A percentile compares a stretch with the other conserved stretches of the same genome.
Evolutionary conservation across 92 coral and sea anemone genomes (phyloP).

Genomic region (Epizoanthus scotinus): DNA sequence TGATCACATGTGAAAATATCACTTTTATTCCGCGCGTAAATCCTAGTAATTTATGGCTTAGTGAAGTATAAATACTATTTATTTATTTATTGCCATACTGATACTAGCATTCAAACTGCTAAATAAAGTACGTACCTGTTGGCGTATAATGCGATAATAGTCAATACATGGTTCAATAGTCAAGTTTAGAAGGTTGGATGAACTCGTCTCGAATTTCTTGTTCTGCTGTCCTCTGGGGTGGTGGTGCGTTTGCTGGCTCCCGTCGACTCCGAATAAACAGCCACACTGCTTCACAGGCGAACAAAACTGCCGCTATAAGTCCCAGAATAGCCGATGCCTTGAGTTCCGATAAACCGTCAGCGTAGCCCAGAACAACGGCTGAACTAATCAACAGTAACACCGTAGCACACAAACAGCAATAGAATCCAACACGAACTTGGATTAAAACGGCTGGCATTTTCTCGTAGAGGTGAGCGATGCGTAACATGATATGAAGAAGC

Average conservation of each 20-base stretch:
- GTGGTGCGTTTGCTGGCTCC: constrained; percentile 17
- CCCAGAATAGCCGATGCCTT: constrained; percentile 79
- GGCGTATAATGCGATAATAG: not conserved
- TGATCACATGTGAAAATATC: too few species aligned
- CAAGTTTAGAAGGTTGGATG: constrained; percentile 43
- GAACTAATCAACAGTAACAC: constrained; percentile 71
- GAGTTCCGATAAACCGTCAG: not conserved
- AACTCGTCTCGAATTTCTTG: constrained; percentile 59
- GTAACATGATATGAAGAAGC: constrained; percentile 76
- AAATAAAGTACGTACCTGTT: constrained; percentile 2
- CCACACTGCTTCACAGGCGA: constrained; percentile 68
- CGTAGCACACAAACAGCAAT: constrained; percentile 60
- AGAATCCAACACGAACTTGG: constrained; percentile 69
- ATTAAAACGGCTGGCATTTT: constrained; percentile 76
- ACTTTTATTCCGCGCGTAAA: too few species aligned
- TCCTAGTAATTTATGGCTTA: too few species aligned
- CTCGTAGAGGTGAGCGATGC: constrained; percentile 81
- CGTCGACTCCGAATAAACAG: constrained; percentile 66
- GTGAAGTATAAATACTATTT: too few species aligned
- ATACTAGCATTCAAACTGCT: too few species aligned
- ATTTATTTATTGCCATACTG: too few species aligned
- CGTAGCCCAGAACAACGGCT: constrained; percentile 63
- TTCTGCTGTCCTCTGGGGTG: constrained; percentile 31
- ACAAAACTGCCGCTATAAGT: constrained; percentile 71
- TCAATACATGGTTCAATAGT: constrained; percentile 11